Evolutionary conservation across 2,888 invertebrate genomes (phyloP).

Genomic region (Congeria kusceri): DNA sequence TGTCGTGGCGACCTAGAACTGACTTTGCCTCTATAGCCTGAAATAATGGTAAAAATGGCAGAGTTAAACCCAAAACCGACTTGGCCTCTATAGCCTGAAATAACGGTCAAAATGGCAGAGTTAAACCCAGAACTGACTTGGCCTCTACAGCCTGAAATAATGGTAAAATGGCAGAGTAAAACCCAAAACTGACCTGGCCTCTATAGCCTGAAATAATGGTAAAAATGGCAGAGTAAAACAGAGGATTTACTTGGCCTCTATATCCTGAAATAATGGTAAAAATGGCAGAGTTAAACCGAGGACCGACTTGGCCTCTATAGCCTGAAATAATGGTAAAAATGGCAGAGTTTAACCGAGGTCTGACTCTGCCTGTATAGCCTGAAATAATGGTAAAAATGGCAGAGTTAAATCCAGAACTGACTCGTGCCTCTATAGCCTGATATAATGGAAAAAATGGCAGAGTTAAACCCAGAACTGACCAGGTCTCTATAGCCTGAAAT

Average conservation of each 20-base stretch:
- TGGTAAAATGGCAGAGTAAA: background rate
- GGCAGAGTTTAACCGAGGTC: slow-evolving; percentile 79
- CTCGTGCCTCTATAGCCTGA: slow-evolving; percentile 73
- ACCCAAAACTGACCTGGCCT: slow-evolving; percentile 82
- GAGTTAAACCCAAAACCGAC: too few species aligned
- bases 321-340: background rate
- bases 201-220: slow-evolving; percentile 80
- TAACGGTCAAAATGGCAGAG: too few species aligned
- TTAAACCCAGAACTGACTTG: too few species aligned
- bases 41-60: slow-evolving; percentile 9
- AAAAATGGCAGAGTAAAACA: too few species aligned
- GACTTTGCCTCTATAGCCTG: slow-evolving; percentile 85
- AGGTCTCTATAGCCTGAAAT: background rate
- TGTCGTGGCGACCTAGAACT: slow-evolving; percentile 82
- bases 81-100: slow-evolving; percentile 73
- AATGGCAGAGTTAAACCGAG: too few species aligned
- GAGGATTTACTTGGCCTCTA: background rate
- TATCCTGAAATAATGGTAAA: too few species aligned
- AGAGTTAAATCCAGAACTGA: too few species aligned
- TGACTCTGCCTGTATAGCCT: slow-evolving; percentile 85
- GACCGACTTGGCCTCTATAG: background rate
- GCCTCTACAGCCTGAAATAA: background rate
- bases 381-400: slow-evolving; percentile 10
- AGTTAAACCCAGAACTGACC: too few species aligned
- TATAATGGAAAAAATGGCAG: too few species aligned